Base-by-base conservation (phyloP, 2,888 invertebrate species). In the Drosophila neonasuta region DNA sequence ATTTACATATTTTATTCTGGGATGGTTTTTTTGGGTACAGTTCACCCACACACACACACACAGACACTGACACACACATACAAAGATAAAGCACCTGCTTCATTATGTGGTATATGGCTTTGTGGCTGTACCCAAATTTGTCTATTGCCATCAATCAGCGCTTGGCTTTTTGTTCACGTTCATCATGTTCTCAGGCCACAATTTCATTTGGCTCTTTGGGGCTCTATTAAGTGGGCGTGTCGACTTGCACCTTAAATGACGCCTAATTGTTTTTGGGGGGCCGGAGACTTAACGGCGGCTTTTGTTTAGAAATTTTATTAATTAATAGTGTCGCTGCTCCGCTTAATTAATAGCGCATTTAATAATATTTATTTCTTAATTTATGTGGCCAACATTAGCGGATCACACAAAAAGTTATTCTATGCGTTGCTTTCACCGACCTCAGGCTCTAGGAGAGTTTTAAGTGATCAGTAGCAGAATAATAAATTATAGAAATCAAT, bases 351-450 rank as follows among this genome's bases (percentile, higher is more conserved):
- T 79, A 77, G 56, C 69, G 62, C 60, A 68, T 71, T 73, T 80
- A 74, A 81, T 84, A 84, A 80, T 77, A 77, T 74, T 68, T 74
- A 80, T 81, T 79, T 79, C 76, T 77, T 67, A 74, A 83, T 80
- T 79, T 80, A 69, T 72, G 42, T 55, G 49, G 29, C 32, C 69
- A 48, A 51, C 60, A 68, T 68, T 78, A 78, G 66, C 73, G 67
- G 73, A 64, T 69, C 62, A 57, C 55, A 57, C 13, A 51, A 46
- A 51, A 46, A 0, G 49, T 8, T 51, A 50, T 41, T 41, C 13
- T 41, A 41, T 13, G 8, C 39, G 39, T 8, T 13, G 73, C 84
- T 81, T 80, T 81, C 84, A 71, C 81, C 56, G 81, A 72, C 79
- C 42, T 41, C 24, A 69, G 77, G 24, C 50, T 65, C 52, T 60